These are phyloP conservation scores for Crenichthys baileyi DNA, from an alignment of 2,797 vertebrate species.

Conservation along the genomic window DNA sequence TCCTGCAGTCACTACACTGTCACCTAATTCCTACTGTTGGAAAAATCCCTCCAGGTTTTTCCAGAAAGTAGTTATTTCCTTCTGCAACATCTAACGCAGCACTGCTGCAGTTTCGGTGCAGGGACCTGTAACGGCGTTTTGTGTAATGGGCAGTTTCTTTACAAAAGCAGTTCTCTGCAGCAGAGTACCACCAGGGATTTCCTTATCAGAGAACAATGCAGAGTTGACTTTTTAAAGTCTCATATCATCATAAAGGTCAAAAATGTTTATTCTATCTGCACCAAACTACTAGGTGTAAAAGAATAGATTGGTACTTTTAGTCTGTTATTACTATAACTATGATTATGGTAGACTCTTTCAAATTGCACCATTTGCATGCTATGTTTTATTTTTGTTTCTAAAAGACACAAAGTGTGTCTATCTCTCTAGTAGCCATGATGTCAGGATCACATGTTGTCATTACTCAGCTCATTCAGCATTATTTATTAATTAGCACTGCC, in stretches of 20 bases:
- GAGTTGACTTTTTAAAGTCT: background rate
- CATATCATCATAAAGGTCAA: conserved; percentile 8
- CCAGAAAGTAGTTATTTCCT: background rate
- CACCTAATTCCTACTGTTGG: conserved; percentile 6
- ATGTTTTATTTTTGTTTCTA: background rate
- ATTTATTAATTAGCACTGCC: background rate
- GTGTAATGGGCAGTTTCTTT: background rate
- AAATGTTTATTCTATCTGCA: background rate
- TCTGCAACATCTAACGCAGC: background rate
- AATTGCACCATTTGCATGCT: background rate
- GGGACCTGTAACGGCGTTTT: background rate
- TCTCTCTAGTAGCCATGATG: background rate
- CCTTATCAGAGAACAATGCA: conserved; percentile 23
- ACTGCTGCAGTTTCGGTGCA: conserved; percentile 9
- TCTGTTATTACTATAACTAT: background rate
- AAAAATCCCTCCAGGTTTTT: conserved; percentile 13
- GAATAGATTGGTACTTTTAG: background rate
- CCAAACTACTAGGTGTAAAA: background rate
- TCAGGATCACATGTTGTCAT: background rate
- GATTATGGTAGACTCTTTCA: background rate
- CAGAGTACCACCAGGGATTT: conserved; percentile 1
- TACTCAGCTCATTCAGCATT: background rate
- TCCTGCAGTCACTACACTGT: conserved; percentile 36
- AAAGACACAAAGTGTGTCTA: background rate
- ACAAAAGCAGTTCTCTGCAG: conserved; percentile 24